Evolutionary conservation across 2,113 vertebrate species (phyloP), one percentile per base, ranked within the genome.

Genomic region (Gymnobelideus leadbeateri): DNA sequence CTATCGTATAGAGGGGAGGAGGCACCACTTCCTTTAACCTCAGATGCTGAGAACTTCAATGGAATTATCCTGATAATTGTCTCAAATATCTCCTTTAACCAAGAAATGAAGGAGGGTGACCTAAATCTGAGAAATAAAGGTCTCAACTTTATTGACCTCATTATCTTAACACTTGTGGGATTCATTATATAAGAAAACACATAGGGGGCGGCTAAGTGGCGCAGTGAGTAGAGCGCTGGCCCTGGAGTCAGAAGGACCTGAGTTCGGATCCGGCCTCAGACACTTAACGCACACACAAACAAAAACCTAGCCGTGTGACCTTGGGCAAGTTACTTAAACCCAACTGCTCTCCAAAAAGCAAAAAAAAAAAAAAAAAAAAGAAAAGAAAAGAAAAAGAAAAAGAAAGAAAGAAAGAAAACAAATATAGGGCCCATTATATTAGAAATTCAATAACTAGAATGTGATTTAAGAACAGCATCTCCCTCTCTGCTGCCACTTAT

Each of bases 121-220:
- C 92, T 5, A 92, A 52, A 95, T 77, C n/a, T 51, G 89, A 43
- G 31, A 9, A 37, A 57, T 93, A 91, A 14, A 2, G 12, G 12
- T 61, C 0, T 92, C 68, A 93, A 55, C 25, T n/a, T n/a, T n/a
- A n/a, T n/a, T n/a, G n/a, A 51, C 93, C 91, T 89, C 91, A 94
- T 51, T 51, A 91, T 90, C 77, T 84, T 90, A 61, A 96, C 91
- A 93, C 61, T 89, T 51, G 9, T 16, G 37, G 77, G 25, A 24
- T 25, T 52, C 47, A 77, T 93, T 89, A 91, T 84, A 90, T 2
- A 91, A 91, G 57, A 46, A 12, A 50, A 37, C 3, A 16, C 31
- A 16, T 68, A n/a, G n/a, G n/a, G n/a, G n/a, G n/a, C n/a, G n/a
- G n/a, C n/a, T n/a, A n/a, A n/a, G n/a, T n/a, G n/a, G n/a, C n/a